Percentiles rank a stretch among this genome's conserved stretches.
Evolutionary conservation across 2,797 vertebrate genomes (phyloP).

Genomic region (Rachycentron canadum): DNA sequence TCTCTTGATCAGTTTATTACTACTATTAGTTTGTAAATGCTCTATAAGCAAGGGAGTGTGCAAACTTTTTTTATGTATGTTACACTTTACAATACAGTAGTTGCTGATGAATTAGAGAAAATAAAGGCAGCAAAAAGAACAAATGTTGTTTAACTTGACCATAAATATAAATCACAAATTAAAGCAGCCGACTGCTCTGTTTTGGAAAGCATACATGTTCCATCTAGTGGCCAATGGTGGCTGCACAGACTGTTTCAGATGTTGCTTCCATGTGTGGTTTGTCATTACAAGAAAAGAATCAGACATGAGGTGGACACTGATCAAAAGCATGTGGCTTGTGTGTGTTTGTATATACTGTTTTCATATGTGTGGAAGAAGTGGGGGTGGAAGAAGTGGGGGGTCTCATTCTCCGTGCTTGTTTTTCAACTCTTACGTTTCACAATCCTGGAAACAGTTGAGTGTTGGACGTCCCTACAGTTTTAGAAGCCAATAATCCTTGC

Average conservation of each 20-base stretch:
- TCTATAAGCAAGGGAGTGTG: not conserved
- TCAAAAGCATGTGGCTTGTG: too few relatives aligned
- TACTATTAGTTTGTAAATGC: not conserved
- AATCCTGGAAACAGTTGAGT: constrained; percentile 23
- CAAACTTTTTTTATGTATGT: not conserved
- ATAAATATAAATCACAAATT: not conserved
- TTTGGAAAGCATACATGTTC: constrained; percentile 48
- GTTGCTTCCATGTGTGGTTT: not conserved
- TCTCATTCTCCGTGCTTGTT: too few relatives aligned
- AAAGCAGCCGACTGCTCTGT: not conserved
- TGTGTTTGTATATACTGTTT: not conserved
- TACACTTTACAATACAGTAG: not conserved
- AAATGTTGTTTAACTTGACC: not conserved
- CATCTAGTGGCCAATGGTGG: constrained; percentile 61
- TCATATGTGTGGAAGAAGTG: too few relatives aligned
- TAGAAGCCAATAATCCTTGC: not conserved
- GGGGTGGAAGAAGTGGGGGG: too few relatives aligned
- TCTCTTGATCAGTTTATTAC: too few relatives aligned
- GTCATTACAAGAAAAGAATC: not conserved
- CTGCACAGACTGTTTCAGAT: constrained; percentile 1
- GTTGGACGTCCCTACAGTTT: constrained; percentile 41
- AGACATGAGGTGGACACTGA: too few relatives aligned
- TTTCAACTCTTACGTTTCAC: constrained; percentile 30
- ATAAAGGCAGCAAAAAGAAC: not conserved
- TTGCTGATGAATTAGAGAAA: not conserved